These are phyloP conservation scores for Myotis myotis DNA, from an alignment of 2,797 vertebrate genomes.

Conservation along the genomic window DNA sequence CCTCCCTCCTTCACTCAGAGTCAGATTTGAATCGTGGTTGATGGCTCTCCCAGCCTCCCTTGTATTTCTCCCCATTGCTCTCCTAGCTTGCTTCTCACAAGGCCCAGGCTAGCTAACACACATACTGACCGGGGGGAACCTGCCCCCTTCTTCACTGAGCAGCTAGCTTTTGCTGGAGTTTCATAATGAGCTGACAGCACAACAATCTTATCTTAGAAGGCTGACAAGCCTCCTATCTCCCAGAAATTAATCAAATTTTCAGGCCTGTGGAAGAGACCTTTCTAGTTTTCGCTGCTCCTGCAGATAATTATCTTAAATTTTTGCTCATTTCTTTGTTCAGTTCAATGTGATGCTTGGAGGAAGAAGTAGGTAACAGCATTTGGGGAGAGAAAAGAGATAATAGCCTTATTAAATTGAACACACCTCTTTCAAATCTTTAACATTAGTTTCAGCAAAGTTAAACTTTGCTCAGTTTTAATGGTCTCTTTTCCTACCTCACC, in stretches of 20 bases:
- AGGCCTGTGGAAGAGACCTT: not conserved
- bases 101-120: not conserved
- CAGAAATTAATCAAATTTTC: slow-evolving; percentile 48
- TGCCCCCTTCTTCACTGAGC: not conserved
- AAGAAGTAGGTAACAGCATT: not conserved
- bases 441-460: not conserved
- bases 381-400: not conserved
- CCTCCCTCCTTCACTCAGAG: not conserved
- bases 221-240: not conserved
- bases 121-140: not conserved
- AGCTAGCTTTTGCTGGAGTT: not conserved
- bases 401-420: not conserved
- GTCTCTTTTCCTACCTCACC: not conserved
- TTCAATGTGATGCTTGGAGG: not conserved
- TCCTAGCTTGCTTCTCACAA: not conserved
- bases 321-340: slow-evolving; percentile 20
- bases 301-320: slow-evolving; percentile 27
- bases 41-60: not conserved
- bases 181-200: not conserved
- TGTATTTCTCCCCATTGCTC: not conserved
- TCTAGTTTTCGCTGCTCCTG: not conserved
- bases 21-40: not conserved
- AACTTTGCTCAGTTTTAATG: not conserved
- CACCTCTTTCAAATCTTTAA: not conserved
- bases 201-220: not conserved